phyloP scores from a whole-genome alignment of 2,113 vertebrate genomes.

The Tenebrosternarchus preto region DNA sequence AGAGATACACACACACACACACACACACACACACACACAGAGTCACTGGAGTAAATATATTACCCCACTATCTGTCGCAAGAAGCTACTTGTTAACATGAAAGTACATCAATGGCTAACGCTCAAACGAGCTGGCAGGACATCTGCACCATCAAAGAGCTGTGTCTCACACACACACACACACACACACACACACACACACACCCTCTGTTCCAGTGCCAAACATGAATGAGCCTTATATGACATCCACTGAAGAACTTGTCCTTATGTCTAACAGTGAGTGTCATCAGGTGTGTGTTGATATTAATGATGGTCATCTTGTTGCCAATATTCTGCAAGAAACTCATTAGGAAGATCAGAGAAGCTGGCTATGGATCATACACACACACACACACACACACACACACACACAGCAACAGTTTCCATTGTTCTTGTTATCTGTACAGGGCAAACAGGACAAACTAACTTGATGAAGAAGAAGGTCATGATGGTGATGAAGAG shows the following conservation, averaged over 20 bases:
- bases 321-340: constrained; percentile 18
- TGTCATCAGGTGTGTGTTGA: constrained; percentile 16
- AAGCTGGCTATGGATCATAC: neutral
- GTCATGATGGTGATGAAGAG: too few relatives aligned
- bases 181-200: constrained; percentile 35
- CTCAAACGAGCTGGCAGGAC: constrained; percentile 49
- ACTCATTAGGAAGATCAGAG: constrained; percentile 11
- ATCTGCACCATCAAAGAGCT: constrained; percentile 54
- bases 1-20: neutral
- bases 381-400: neutral
- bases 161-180: constrained; percentile 13
- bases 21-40: constrained; percentile 11
- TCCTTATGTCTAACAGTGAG: constrained; percentile 9
- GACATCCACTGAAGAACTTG: constrained; percentile 45
- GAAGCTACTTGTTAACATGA: constrained; percentile 54
- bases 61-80: constrained; percentile 38
- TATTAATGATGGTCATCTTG: constrained; percentile 20
- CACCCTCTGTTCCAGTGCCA: constrained; percentile 49
- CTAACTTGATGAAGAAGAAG: too few relatives aligned
- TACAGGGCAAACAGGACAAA: too few relatives aligned
- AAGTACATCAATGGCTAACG: constrained; percentile 51
- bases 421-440: neutral
- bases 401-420: neutral
- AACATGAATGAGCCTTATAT: constrained; percentile 48
- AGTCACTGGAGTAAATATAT: constrained; percentile 29